phyloP scores from a whole-genome alignment of 2,888 invertebrate genomes.

The Eumerus sabulonum region DNA sequence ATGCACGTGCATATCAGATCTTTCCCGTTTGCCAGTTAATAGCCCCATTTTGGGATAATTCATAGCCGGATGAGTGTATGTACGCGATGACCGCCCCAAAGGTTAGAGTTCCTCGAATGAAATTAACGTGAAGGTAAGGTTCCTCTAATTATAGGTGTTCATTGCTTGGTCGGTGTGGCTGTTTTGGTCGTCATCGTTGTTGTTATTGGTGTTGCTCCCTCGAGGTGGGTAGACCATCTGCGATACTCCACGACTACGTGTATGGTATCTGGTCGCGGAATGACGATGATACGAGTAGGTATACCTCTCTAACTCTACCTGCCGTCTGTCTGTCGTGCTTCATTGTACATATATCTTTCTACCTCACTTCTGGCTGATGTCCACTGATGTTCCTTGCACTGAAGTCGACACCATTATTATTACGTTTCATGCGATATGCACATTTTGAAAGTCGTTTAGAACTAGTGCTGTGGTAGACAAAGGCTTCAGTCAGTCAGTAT shows the following conservation, averaged over 20 bases:
- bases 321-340: slow-evolving; percentile 14
- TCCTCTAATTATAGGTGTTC: slow-evolving; percentile 72
- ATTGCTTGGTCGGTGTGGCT: slow-evolving; percentile 51
- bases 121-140: slow-evolving; percentile 72
- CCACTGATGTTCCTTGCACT: slow-evolving; percentile 39
- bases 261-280: slow-evolving; percentile 55
- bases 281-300: slow-evolving; percentile 38
- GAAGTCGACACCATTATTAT: slow-evolving; percentile 67
- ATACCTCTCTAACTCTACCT: slow-evolving; percentile 33
- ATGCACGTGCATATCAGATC: slow-evolving; percentile 34
- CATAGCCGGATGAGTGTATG: slow-evolving; percentile 63
- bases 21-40: slow-evolving; percentile 60
- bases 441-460: slow-evolving; percentile 48
- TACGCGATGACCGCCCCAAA: slow-evolving; percentile 64
- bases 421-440: slow-evolving; percentile 68
- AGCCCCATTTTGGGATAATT: slow-evolving; percentile 68
- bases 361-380: slow-evolving; percentile 4
- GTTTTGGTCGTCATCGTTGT: slow-evolving; percentile 31
- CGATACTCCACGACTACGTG: not conserved
- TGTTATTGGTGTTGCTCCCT: slow-evolving; percentile 30
- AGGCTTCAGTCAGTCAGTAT: slow-evolving; percentile 59
- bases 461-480: slow-evolving; percentile 37
- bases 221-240: slow-evolving; percentile 56
- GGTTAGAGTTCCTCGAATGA: slow-evolving; percentile 68
- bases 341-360: slow-evolving; percentile 3